Evolutionary conservation across 2,888 invertebrate genomes (phyloP).

Genomic region (Venustoraphidia nigricollis): DNA sequence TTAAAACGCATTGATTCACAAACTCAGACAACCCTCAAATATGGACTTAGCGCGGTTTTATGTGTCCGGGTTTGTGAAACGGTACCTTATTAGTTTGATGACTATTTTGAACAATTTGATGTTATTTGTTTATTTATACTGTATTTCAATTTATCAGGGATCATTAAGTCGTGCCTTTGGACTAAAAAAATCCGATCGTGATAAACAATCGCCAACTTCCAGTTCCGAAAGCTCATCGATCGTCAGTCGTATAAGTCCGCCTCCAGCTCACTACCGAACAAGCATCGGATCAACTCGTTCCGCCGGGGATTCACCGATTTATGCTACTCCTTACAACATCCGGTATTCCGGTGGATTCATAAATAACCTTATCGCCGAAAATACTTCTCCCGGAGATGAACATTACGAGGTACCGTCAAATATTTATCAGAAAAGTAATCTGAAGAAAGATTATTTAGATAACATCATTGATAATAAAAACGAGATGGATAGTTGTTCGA

Average conservation of each 20-base stretch:
- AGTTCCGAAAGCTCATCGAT: conserved; percentile 47
- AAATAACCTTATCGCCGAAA: neutral
- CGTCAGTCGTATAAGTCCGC: conserved; percentile 31
- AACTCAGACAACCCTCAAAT: no score
- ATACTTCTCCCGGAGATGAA: conserved; percentile 1
- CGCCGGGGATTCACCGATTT: conserved; percentile 25
- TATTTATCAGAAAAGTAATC: neutral
- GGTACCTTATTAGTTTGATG: no score
- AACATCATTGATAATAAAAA: conserved; percentile 2
- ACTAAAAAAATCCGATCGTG: conserved; percentile 39
- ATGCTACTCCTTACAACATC: conserved; percentile 21
- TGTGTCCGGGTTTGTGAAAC: no score
- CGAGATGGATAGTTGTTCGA: neutral
- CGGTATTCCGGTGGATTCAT: conserved; percentile 7
- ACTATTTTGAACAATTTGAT: no score
- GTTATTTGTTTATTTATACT: no score
- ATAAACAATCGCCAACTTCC: conserved; percentile 50
- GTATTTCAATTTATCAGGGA: conserved; percentile 34
- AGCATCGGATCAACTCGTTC: conserved; percentile 23
- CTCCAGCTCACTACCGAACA: conserved; percentile 30
- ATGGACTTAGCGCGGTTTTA: no score
- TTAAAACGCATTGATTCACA: no score
- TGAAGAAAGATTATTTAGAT: conserved; percentile 1
- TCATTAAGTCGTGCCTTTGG: conserved; percentile 60
- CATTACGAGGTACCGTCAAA: neutral